A percentile compares a stretch with the other conserved stretches of the same genome.
phyloP scores from a whole-genome alignment of 2,113 vertebrate species.

The Hemiprocne comata region DNA sequence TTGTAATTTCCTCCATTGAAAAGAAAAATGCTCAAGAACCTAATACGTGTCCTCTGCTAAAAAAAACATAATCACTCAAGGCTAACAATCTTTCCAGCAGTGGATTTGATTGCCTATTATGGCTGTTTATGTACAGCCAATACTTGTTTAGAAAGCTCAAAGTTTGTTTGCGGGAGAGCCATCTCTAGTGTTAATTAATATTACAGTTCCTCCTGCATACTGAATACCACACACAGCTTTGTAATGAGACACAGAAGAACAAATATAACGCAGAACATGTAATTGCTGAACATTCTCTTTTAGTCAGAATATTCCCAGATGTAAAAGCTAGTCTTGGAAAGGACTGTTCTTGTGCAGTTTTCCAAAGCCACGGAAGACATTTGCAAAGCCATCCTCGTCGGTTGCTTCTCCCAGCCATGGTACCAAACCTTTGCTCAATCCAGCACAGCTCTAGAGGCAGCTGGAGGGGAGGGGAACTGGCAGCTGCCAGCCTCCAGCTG shows the following conservation, averaged over 20 bases:
- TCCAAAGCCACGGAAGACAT: background rate
- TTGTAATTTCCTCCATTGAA: background rate
- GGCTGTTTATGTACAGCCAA: background rate
- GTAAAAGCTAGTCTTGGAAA: background rate
- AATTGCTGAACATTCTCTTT: background rate
- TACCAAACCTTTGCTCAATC: background rate
- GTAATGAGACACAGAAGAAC: background rate
- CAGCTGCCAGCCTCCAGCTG: background rate
- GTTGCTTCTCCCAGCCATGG: background rate
- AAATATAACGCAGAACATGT: background rate
- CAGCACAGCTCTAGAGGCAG: background rate
- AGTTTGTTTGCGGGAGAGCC: background rate
- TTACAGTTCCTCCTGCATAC: background rate
- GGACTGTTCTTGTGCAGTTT: background rate
- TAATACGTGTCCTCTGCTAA: background rate
- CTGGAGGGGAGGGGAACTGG: constrained; percentile 28
- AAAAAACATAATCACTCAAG: background rate
- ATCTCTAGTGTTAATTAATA: background rate
- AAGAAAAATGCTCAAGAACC: background rate
- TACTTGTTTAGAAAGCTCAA: background rate
- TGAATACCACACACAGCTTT: background rate
- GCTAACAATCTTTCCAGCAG: background rate
- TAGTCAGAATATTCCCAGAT: background rate
- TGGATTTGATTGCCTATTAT: background rate
- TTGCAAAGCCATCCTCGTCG: background rate